These are phyloP conservation scores for Lithobates pipiens DNA, from an alignment of 2,797 vertebrate genomes.

Conservation along the genomic window DNA sequence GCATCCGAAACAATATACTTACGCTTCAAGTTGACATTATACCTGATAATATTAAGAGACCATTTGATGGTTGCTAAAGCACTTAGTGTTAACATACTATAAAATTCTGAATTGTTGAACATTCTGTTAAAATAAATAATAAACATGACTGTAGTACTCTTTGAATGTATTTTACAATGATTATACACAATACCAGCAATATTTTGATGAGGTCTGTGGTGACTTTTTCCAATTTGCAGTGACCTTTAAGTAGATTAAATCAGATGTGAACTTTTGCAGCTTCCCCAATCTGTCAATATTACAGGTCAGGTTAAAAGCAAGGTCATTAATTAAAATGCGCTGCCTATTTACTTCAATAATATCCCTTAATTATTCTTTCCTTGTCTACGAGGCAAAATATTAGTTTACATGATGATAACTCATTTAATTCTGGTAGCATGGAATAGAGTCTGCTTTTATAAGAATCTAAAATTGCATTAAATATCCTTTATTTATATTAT, in stretches of 20 bases:
- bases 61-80: too few species aligned
- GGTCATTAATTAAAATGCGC: constrained; percentile 21
- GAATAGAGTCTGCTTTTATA: too few species aligned
- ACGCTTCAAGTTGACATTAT: too few species aligned
- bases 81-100: neutral
- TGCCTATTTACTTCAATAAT: constrained; percentile 30
- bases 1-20: too few species aligned
- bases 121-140: neutral
- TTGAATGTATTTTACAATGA: constrained; percentile 23
- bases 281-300: constrained; percentile 42
- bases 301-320: constrained; percentile 27
- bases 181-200: constrained; percentile 27
- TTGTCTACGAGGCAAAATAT: neutral
- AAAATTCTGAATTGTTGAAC: neutral
- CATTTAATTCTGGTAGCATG: neutral
- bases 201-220: constrained; percentile 9
- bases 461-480: too few species aligned
- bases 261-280: constrained; percentile 52
- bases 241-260: constrained; percentile 50
- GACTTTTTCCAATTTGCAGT: constrained; percentile 45
- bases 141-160: constrained; percentile 10
- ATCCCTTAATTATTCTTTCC: constrained; percentile 29
- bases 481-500: too few species aligned
- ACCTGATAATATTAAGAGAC: too few species aligned
- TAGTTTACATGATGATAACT: neutral